Percentiles rank a stretch among this genome's conserved stretches.
Evolutionary conservation across 2,113 vertebrate genomes (phyloP).

Genomic region (Coracopsis vasa): DNA sequence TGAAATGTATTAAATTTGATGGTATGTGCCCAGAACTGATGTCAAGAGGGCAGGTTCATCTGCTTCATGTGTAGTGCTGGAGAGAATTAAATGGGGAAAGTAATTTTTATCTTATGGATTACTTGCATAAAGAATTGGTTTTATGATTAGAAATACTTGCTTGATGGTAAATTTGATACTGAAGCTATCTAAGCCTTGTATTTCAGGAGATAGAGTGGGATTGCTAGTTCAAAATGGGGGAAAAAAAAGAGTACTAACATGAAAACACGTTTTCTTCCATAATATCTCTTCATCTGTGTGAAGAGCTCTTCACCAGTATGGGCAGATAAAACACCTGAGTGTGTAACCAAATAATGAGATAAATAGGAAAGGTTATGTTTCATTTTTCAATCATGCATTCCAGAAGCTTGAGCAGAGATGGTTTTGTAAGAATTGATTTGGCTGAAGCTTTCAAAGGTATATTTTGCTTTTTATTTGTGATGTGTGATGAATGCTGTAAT

Average conservation of each 20-base stretch:
- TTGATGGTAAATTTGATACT: neutral
- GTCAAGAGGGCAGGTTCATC: neutral
- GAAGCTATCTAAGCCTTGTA: neutral
- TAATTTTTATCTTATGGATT: neutral
- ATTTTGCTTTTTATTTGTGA: neutral
- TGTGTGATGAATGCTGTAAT: neutral
- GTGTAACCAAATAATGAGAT: neutral
- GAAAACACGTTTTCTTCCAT: neutral
- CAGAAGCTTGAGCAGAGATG: neutral
- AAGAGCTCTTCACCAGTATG: neutral
- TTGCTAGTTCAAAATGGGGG: neutral
- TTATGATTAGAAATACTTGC: neutral
- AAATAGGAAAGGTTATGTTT: neutral
- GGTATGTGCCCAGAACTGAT: neutral
- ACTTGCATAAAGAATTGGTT: neutral
- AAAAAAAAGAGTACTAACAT: neutral
- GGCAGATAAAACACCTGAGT: neutral
- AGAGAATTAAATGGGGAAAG: neutral
- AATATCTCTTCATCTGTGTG: neutral
- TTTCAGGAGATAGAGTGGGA: neutral
- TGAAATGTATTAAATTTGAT: neutral
- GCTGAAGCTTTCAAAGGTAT: neutral
- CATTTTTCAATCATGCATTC: neutral
- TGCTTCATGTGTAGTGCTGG: accelerated
- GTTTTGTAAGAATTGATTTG: neutral